Evolutionary conservation across 2,888 invertebrate species (phyloP), one percentile per base, ranked within the genome.

Genomic region (Pantelozetes paolii): DNA sequence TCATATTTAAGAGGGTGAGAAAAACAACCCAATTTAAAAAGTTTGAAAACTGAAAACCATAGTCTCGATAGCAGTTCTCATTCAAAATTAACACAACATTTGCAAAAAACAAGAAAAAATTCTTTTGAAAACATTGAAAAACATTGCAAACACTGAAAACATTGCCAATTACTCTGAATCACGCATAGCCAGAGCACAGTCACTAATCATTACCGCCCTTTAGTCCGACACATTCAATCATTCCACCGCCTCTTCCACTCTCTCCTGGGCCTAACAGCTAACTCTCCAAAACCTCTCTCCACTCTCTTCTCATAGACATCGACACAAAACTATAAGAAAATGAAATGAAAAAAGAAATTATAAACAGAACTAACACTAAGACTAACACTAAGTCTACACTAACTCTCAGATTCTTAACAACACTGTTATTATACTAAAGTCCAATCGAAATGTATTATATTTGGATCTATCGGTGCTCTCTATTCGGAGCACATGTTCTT

Each of bases 201-300:
- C 54, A 71, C 48, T 72, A 30, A 62, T 72, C 72, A 72, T 72
- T 40, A 50, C 71, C 50, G 48, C 50, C 71, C 45, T 45, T 71
- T 30, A 50, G 48, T 71, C 71, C 71, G n/a, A 50, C 71, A 71
- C 62, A 72, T 59, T 59, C 57, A 72, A 59, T 62, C 26, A 62
- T 72, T 30, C 20, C 72, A n/a, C 45, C 59, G 36, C 32, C 62
- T 64, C 48, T 72, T 26, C 32, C 40, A 36, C 72, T 72, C 72
- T 30, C 72, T 62, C 45, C 20, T 20, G 18, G 9, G 5, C 62
- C 15, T 20, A n/a, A n/a, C 18, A 15, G 18, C 62, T 62, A 6
- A 9, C 62, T 62, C 18, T 62, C 62, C n/a, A 3, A 9, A 6
- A n/a, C 62, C 67, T 64, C 67, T 64, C 67, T 45, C 15, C 2